Conservation (phyloP, 1,140 invertebrate genomes). For the Propsilocerus akamusi region DNA sequence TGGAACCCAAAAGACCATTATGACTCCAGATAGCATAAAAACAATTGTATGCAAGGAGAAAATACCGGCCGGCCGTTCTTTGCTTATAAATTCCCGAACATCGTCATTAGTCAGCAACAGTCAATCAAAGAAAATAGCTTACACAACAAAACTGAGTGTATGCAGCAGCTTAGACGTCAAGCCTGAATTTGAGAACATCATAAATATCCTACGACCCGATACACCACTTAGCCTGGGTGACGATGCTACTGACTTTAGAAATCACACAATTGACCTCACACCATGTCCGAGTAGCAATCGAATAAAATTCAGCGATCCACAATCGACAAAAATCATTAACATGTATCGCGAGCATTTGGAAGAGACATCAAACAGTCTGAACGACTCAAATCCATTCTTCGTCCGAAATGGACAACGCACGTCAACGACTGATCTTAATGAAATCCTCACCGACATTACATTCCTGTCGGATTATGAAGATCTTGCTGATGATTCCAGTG, state of each 20-base stretch:
- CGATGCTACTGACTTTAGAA: conserved; percentile 14
- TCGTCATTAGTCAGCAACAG: not conserved
- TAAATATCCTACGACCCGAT: conserved; percentile 10
- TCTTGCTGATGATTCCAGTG: not conserved
- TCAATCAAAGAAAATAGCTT: conserved; percentile 7
- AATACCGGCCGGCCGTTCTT: conserved; percentile 14
- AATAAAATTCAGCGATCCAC: conserved; percentile 15
- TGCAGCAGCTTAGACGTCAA: not conserved
- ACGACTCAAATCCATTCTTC: not conserved
- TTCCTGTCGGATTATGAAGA: conserved; percentile 5
- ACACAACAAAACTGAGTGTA: conserved; percentile 7
- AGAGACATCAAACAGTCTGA: conserved; percentile 10
- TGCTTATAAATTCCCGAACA: conserved; percentile 16
- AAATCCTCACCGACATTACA: conserved; percentile 5
- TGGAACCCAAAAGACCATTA: not conserved
- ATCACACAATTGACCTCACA: conserved; percentile 18
- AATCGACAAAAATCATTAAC: conserved; percentile 11
- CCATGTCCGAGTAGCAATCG: conserved; percentile 21
- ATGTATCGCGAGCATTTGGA: conserved; percentile 17
- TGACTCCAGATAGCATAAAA: not conserved
- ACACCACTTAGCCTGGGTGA: conserved; percentile 11
- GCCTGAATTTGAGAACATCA: not conserved
- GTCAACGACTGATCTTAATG: not conserved
- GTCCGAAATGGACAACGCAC: not conserved
- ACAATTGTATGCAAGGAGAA: not conserved